Conservation (phyloP, 1,140 invertebrate genomes). For the Camponotus floridanus region DNA sequence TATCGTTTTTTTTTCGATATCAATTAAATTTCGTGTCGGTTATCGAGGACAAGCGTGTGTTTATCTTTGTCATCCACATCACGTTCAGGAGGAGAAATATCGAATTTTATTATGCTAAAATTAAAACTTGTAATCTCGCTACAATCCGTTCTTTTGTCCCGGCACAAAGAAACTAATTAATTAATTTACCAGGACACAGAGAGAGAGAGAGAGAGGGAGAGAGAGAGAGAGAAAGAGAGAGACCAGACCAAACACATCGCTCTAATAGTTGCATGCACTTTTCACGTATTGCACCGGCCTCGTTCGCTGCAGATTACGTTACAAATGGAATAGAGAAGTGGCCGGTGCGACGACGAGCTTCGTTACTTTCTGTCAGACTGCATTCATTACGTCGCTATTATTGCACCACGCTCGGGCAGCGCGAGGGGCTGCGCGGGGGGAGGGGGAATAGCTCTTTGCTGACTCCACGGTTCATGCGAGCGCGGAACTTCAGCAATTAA, state of each 20-base stretch:
- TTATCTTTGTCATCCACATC: not conserved
- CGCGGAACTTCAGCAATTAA: constrained; percentile 62
- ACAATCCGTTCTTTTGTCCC: too few relatives aligned
- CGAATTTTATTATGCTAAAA: not conserved
- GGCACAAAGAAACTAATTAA: constrained; percentile 37
- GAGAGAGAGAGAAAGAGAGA: not conserved
- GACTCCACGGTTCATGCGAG: constrained; percentile 29
- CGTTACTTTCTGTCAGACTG: constrained; percentile 64
- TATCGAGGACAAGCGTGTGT: not conserved
- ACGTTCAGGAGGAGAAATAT: not conserved
- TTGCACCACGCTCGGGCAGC: constrained; percentile 40
- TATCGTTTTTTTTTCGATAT: not conserved
- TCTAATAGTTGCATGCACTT: constrained; percentile 13
- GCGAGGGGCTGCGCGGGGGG: not conserved
- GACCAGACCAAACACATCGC: not conserved
- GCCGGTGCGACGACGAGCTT: constrained; percentile 47
- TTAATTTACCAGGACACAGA: constrained; percentile 37
- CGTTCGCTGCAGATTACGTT: constrained; percentile 47
- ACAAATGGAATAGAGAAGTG: constrained; percentile 48
- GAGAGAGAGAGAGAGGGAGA: not conserved
- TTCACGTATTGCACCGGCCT: constrained; percentile 17
- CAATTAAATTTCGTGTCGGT: not conserved
- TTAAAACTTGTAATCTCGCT: constrained; percentile 1
- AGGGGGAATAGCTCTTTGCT: constrained; percentile 14
- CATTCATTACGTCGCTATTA: constrained; percentile 63